A percentile compares a stretch with the other conserved stretches of the same genome.
These are phyloP conservation scores for Teleogryllus occipitalis DNA, from an alignment of 1,140 invertebrate genomes.

Conservation along the genomic window DNA sequence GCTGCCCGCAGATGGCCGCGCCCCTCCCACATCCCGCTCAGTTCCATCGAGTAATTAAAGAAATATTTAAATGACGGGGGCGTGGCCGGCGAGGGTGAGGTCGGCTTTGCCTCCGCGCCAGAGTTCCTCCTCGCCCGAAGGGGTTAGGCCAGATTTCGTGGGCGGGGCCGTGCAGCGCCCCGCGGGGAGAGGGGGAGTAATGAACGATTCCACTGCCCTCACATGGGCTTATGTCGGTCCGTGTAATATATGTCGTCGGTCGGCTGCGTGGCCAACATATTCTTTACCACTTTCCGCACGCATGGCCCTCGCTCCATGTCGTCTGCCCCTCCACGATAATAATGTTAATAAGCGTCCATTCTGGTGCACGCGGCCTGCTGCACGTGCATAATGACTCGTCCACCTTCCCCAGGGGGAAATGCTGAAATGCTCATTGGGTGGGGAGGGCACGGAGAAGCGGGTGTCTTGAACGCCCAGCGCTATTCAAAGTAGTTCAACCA, in stretches of 20 bases:
- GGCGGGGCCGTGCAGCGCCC: too few relatives aligned
- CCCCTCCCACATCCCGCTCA: too few relatives aligned
- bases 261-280: not conserved
- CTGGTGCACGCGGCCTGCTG: too few relatives aligned
- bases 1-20: too few relatives aligned
- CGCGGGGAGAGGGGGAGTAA: not conserved
- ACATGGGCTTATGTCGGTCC: not conserved
- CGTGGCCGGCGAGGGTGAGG: too few relatives aligned
- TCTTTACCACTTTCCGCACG: not conserved
- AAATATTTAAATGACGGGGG: not conserved
- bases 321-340: not conserved
- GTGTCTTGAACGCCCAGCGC: too few relatives aligned
- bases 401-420: too few relatives aligned
- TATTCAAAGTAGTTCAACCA: too few relatives aligned
- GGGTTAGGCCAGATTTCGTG: not conserved
- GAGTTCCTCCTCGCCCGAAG: not conserved
- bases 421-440: too few relatives aligned
- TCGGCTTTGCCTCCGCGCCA: not conserved
- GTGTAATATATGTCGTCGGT: not conserved
- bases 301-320: not conserved
- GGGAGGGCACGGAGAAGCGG: too few relatives aligned
- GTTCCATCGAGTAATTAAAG: not conserved
- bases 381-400: too few relatives aligned
- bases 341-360: not conserved
- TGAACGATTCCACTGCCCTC: not conserved